Evolutionary conservation across 2,888 invertebrate genomes (phyloP).

Genomic region (Crematogaster levior): DNA sequence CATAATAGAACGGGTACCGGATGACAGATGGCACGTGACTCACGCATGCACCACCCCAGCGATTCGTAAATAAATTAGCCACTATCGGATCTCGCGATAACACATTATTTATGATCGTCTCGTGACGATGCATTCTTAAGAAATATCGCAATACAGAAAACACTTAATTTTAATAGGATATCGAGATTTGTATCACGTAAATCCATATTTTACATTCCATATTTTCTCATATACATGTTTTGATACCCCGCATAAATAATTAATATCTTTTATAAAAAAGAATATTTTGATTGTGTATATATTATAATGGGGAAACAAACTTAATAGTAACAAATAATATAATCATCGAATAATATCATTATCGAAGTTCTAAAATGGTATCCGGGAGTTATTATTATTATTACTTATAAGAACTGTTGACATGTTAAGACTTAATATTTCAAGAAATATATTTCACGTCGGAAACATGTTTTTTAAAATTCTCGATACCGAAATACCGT

Average conservation of each 20-base stretch:
- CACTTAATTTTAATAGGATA: background rate
- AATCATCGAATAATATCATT: too few species aligned
- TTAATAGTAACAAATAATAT: background rate
- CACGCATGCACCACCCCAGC: slow-evolving; percentile 71
- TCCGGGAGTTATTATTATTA: background rate
- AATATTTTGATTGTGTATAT: background rate
- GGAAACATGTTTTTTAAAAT: background rate
- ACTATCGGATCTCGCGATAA: slow-evolving; percentile 81
- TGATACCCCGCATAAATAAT: background rate
- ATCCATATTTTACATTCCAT: background rate
- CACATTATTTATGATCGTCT: slow-evolving; percentile 80
- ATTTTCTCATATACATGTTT: background rate
- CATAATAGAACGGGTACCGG: slow-evolving; percentile 77
- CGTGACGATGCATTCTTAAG: slow-evolving; percentile 78
- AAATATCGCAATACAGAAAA: slow-evolving; percentile 48
- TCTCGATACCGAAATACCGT: background rate
- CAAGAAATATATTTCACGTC: background rate
- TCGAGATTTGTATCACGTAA: slow-evolving; percentile 13
- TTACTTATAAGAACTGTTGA: background rate
- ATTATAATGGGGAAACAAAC: too few species aligned
- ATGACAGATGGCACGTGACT: slow-evolving; percentile 85
- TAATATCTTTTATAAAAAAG: background rate
- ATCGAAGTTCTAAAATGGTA: background rate
- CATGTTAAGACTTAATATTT: background rate
- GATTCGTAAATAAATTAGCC: slow-evolving; percentile 84